These are phyloP conservation scores for Microctenopoma steveboyesi DNA, from an alignment of 2,797 vertebrate species.

Conservation along the genomic window DNA sequence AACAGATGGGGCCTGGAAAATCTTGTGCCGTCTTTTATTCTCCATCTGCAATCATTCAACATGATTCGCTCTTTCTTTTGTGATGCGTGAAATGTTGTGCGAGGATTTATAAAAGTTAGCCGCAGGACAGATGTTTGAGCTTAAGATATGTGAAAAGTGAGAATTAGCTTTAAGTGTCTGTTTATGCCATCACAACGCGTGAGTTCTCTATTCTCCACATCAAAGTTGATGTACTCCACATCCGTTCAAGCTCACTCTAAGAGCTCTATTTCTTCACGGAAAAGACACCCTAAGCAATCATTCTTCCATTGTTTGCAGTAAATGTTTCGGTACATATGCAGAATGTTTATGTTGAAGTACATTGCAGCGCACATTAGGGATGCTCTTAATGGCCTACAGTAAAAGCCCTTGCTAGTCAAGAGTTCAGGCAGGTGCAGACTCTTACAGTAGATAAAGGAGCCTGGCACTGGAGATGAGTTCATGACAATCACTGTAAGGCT, in stretches of 20 bases:
- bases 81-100: conserved; percentile 76
- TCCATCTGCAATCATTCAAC: conserved; percentile 81
- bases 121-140: conserved; percentile 64
- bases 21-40: conserved; percentile 66
- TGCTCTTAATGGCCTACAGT: conserved; percentile 81
- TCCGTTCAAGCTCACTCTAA: conserved; percentile 23
- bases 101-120: conserved; percentile 70
- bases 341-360: conserved; percentile 77
- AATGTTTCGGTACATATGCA: conserved; percentile 74
- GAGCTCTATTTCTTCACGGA: conserved; percentile 30
- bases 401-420: conserved; percentile 81
- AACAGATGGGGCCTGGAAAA: conserved; percentile 81
- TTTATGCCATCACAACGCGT: conserved; percentile 57
- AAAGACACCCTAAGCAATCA: conserved; percentile 52
- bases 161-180: conserved; percentile 58
- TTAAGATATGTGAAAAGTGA: conserved; percentile 66
- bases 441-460: conserved; percentile 82
- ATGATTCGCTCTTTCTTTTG: conserved; percentile 66
- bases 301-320: conserved; percentile 71
- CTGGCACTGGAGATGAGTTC: conserved; percentile 81
- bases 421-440: conserved; percentile 82
- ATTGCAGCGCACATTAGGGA: conserved; percentile 74
- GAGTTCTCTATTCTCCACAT: conserved; percentile 42
- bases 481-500: conserved; percentile 85
- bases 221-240: conserved; percentile 34